phyloP scores from a whole-genome alignment of 2,888 invertebrate species.

The Ctena decussata region DNA sequence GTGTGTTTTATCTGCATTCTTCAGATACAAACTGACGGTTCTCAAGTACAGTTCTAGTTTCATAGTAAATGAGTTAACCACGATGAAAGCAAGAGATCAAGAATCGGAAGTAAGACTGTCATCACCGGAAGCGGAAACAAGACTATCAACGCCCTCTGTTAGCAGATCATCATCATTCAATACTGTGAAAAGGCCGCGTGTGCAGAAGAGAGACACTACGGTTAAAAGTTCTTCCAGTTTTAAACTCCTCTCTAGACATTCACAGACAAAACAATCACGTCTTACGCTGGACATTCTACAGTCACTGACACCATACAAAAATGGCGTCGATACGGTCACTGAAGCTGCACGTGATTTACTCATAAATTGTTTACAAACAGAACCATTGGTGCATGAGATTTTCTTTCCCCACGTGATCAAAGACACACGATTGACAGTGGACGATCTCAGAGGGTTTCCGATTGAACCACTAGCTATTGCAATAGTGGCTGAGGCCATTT shows the following conservation, averaged over 20 bases:
- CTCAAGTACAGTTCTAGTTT: too few species aligned
- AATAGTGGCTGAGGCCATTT: slow-evolving; percentile 79
- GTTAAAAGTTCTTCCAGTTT: slow-evolving; percentile 8
- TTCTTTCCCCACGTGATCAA: slow-evolving; percentile 80
- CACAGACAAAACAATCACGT: slow-evolving; percentile 9
- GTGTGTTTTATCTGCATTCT: too few species aligned
- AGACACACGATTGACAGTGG: slow-evolving; percentile 63
- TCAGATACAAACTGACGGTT: too few species aligned
- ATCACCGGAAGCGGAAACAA: neutral
- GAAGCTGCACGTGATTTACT: slow-evolving; percentile 80
- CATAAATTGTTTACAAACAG: slow-evolving; percentile 77
- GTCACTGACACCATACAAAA: slow-evolving; percentile 76
- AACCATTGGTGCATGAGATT: slow-evolving; percentile 76
- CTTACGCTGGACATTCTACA: slow-evolving; percentile 78
- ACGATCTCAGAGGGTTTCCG: slow-evolving; percentile 77
- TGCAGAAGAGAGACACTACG: slow-evolving; percentile 32
- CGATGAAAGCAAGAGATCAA: neutral
- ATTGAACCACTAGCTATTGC: slow-evolving; percentile 78
- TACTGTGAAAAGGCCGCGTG: slow-evolving; percentile 50
- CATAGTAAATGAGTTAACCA: too few species aligned
- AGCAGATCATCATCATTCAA: slow-evolving; percentile 51
- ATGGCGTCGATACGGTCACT: slow-evolving; percentile 78
- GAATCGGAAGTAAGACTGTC: neutral
- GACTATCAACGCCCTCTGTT: slow-evolving; percentile 1
- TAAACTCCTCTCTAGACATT: slow-evolving; percentile 11